These are phyloP conservation scores for Fissipunctia ypsillon DNA, from an alignment of 2,888 invertebrate genomes.

Conservation along the genomic window DNA sequence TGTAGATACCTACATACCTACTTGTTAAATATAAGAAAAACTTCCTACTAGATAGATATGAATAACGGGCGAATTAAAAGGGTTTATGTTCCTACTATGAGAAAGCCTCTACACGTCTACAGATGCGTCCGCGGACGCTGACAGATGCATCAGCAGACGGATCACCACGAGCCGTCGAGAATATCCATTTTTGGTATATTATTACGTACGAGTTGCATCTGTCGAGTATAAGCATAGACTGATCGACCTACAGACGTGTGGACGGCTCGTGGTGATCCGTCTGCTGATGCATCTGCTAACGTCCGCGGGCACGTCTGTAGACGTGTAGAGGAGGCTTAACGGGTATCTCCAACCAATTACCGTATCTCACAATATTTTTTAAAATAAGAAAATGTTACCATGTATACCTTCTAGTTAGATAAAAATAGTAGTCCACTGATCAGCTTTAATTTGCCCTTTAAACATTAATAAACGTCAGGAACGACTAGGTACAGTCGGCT, in stretches of 20 bases:
- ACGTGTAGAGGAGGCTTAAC: constrained; percentile 2
- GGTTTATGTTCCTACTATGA: constrained; percentile 1
- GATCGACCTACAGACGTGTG: not conserved
- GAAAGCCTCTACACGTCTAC: not conserved
- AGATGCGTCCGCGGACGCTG: not conserved
- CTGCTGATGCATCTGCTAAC: too few species aligned
- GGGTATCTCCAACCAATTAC: constrained; percentile 6
- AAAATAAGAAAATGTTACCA: constrained; percentile 6
- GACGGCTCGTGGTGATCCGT: not conserved
- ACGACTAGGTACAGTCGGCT: too few species aligned
- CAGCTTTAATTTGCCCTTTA: constrained; percentile 1
- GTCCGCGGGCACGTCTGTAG: not conserved
- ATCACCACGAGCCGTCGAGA: not conserved
- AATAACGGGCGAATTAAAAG: constrained; percentile 13
- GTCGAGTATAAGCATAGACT: not conserved
- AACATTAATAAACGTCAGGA: not conserved
- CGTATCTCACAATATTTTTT: constrained; percentile 1
- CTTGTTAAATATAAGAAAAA: constrained; percentile 14
- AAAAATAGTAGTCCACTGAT: constrained; percentile 11
- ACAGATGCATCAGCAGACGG: constrained; percentile 1
- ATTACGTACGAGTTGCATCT: not conserved
- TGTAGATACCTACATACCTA: constrained; percentile 14
- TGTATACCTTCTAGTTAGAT: constrained; percentile 5
- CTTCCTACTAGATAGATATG: constrained; percentile 13
- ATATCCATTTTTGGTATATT: not conserved